phyloP scores from a whole-genome alignment of 35 echinoderm and acorn worm species.

The Antedon bifida region DNA sequence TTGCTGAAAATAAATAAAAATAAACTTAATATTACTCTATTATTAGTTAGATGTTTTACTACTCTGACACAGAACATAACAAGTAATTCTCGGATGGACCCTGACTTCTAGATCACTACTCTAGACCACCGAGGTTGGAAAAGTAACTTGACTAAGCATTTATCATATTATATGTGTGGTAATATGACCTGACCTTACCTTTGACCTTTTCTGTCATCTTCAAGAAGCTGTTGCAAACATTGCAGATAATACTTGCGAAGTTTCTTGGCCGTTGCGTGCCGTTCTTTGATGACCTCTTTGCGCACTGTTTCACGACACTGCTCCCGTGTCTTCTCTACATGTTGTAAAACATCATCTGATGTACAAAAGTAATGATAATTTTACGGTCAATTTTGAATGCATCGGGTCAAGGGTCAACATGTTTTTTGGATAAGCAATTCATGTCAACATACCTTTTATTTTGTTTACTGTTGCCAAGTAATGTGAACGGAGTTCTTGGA shows the following conservation, averaged over 20 bases:
- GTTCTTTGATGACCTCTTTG: conserved; percentile 55
- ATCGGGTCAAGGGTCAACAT: no score
- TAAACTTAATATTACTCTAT: neutral
- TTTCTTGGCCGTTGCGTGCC: conserved; percentile 44
- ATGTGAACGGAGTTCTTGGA: conserved; percentile 32
- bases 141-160: no score
- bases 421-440: neutral
- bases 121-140: no score
- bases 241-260: conserved; percentile 46
- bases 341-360: conserved; percentile 52
- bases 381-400: no score
- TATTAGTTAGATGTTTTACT: no score
- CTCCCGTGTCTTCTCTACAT: conserved; percentile 50
- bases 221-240: conserved; percentile 51
- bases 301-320: conserved; percentile 47
- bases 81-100: no score
- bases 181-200: neutral
- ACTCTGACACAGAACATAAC: no score
- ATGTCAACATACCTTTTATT: conserved; percentile 17
- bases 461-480: conserved; percentile 39
- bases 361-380: neutral
- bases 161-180: no score
- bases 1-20: neutral
- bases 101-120: no score
- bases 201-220: conserved; percentile 49